These are phyloP conservation scores for Gymnobelideus leadbeateri DNA, from an alignment of 2,113 vertebrate genomes.

Conservation along the genomic window DNA sequence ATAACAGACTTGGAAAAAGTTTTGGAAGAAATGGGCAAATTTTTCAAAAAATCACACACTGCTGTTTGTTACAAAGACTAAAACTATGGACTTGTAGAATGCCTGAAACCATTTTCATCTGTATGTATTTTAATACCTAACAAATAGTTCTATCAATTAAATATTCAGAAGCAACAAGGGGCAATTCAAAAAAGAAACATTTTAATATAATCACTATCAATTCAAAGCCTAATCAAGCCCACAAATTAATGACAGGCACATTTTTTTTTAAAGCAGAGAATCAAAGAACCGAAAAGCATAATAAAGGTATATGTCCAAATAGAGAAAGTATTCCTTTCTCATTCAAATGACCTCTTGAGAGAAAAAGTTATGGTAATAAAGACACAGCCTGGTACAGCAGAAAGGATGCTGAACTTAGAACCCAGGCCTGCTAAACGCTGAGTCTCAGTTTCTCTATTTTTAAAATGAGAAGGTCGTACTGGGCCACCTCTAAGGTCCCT, in stretches of 20 bases:
- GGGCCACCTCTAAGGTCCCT: background rate
- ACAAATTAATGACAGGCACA: background rate
- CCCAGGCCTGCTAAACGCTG: background rate
- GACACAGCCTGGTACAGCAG: background rate
- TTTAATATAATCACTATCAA: background rate
- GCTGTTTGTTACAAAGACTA: background rate
- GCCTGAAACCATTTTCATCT: background rate
- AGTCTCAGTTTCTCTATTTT: background rate
- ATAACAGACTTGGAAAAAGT: background rate
- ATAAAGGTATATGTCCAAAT: constrained; percentile 4
- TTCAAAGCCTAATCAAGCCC: background rate
- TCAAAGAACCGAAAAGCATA: constrained; percentile 21
- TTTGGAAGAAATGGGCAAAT: background rate
- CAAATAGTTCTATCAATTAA: constrained; percentile 34
- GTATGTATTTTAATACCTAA: constrained; percentile 44
- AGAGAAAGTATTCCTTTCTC: background rate
- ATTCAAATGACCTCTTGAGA: constrained; percentile 4
- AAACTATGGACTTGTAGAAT: background rate
- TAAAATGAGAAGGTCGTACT: background rate
- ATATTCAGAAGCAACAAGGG: background rate
- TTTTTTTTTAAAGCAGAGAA: constrained; percentile 5
- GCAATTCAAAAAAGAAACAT: constrained; percentile 1
- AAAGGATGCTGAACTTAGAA: background rate
- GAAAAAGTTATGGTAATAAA: background rate
- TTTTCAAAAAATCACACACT: background rate